Evolutionary conservation across 92 coral and sea anemone genomes (phyloP), one percentile per base, ranked within the genome.

Genomic region (Epizoanthus fatuus): DNA sequence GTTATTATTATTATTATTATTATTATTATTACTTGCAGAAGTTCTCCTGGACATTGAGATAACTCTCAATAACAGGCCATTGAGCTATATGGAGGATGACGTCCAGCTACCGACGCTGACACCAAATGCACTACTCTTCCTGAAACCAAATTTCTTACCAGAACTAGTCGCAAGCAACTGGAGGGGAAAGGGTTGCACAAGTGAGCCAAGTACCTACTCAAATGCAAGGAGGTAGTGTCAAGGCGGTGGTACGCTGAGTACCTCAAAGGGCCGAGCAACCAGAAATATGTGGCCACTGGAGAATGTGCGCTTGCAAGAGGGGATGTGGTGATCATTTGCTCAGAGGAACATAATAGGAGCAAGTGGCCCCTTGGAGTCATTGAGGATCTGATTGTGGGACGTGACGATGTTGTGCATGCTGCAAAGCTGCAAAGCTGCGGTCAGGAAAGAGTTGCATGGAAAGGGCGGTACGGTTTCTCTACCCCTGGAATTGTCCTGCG

Each of bases 281-380:
- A 44, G 49, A 5, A 44, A 44, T 9, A 44, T 44, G 49, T 5
- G 49, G 49, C 4, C 49, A 44, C 49, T 44, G 49, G 49, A 44
- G 49, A 44, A 9, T 44, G 49, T 44, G 49, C 3, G 49, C 49
- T 6, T 19, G 22, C 74, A 38, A 52, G 44, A 25, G 52, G 74
- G 4, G 74, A 69, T 5, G 74, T 69, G 4, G 74, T 69, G 2
- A 69, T 69, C 10, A 52, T 69, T 49, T 51, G 74, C 3, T 69
- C 74, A 39, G 74, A 69, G 37, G 74, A 69, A 40, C 40, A 51
- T 49, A 69, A 69, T 52, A 49, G 74, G 40, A 51, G 74, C 6
- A 69, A 52, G 20, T 69, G 74, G 74, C 52, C 74, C 17, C 74
- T 69, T 4, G 74, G 74, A 69, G 17, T 69, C 32, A 51, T 69